phyloP scores from a whole-genome alignment of 2,113 vertebrate genomes.

The Nyctereutes procyonoides region DNA sequence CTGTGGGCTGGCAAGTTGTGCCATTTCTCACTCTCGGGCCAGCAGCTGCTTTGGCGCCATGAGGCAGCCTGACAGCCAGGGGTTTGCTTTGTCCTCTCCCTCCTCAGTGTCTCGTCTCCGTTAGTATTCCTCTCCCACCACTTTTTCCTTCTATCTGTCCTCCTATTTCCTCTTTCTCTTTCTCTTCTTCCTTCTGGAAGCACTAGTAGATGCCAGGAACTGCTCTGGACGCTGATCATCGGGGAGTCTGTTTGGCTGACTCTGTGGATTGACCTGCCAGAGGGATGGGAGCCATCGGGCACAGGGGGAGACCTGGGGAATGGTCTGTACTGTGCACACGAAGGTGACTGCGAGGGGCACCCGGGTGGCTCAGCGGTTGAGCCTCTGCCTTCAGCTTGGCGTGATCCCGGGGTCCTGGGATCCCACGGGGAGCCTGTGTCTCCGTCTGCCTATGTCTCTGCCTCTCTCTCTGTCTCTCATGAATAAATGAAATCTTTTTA shows the following conservation, averaged over 20 bases:
- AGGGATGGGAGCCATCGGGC: rapidly evolving
- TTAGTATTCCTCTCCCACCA: not conserved
- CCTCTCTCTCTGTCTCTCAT: no score
- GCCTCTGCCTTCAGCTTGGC: no score
- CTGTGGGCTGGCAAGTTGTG: rapidly evolving
- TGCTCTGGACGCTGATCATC: rapidly evolving
- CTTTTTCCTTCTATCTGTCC: not conserved
- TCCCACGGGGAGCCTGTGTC: no score
- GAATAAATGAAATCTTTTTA: no score
- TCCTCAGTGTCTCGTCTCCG: not conserved
- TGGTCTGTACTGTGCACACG: rapidly evolving
- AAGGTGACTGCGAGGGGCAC: no score
- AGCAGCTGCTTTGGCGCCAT: rapidly evolving
- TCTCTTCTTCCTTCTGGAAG: not conserved
- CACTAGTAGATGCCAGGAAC: not conserved
- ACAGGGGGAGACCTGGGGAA: rapidly evolving
- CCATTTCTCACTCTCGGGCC: rapidly evolving
- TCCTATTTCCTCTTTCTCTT: not conserved
- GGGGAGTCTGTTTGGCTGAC: rapidly evolving
- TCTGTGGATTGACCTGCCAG: rapidly evolving
- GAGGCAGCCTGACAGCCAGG: rapidly evolving
- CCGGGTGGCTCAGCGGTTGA: no score
- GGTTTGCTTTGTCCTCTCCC: not conserved
- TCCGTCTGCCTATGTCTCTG: no score
- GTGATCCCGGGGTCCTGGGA: no score